Evolutionary conservation across 2,113 vertebrate species (phyloP).

Genomic region (Aix galericulata): DNA sequence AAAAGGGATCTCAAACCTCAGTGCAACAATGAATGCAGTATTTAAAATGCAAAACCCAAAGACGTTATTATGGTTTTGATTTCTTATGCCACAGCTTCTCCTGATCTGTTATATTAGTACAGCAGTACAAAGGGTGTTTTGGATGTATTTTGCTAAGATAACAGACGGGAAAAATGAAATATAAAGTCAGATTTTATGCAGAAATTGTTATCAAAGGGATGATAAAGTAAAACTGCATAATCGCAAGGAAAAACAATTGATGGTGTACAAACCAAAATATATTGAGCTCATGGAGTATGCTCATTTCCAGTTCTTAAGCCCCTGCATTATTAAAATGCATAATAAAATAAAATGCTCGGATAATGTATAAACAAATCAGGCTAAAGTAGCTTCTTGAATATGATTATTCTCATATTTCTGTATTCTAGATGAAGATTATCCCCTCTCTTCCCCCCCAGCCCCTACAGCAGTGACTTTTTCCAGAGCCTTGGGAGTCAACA

Average conservation of each 20-base stretch:
- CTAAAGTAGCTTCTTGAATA: constrained; percentile 29
- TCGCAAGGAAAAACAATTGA: constrained; percentile 74
- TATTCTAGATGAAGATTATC: not conserved
- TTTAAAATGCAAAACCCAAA: constrained; percentile 89
- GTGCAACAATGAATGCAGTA: constrained; percentile 84
- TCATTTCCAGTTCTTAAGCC: constrained; percentile 65
- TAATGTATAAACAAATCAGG: constrained; percentile 71
- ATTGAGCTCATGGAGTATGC: constrained; percentile 48
- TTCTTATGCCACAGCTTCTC: constrained; percentile 81
- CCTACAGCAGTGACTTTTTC: not conserved
- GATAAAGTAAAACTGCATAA: constrained; percentile 80
- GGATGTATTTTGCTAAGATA: constrained; percentile 81
- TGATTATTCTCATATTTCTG: constrained; percentile 49
- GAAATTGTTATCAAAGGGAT: constrained; percentile 82
- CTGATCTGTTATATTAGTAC: constrained; percentile 79
- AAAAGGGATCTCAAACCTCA: constrained; percentile 84
- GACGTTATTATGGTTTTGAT: constrained; percentile 87
- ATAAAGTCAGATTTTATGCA: constrained; percentile 81
- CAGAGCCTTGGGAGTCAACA: not conserved
- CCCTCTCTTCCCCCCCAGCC: not conserved
- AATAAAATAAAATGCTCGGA: constrained; percentile 68
- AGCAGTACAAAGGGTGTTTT: constrained; percentile 77
- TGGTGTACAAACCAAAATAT: constrained; percentile 65
- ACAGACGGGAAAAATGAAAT: constrained; percentile 81
- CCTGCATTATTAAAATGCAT: constrained; percentile 70